A percentile compares a stretch with the other conserved stretches of the same genome.
phyloP scores from a whole-genome alignment of 2,113 vertebrate genomes.

The Hippocampus zosterae region DNA sequence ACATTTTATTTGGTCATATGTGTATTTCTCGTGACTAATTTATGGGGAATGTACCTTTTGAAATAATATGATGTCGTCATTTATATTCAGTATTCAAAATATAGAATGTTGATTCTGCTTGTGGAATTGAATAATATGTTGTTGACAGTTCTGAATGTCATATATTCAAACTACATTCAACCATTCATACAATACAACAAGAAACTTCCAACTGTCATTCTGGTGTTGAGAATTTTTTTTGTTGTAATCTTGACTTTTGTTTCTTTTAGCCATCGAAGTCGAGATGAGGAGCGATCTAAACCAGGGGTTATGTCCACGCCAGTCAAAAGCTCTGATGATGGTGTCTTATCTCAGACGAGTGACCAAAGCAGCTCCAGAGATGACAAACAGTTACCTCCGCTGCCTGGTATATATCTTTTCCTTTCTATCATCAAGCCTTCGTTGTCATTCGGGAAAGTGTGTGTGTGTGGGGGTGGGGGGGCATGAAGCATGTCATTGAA shows the following conservation, averaged over 20 bases:
- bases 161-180: neutral
- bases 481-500: neutral
- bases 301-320: slow-evolving; percentile 81
- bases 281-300: slow-evolving; percentile 89
- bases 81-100: no score
- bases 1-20: no score
- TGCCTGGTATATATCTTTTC: slow-evolving; percentile 78
- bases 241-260: neutral
- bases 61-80: no score
- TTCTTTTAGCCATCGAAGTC: slow-evolving; percentile 81
- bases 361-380: slow-evolving; percentile 80
- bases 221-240: no score
- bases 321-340: slow-evolving; percentile 79
- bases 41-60: no score
- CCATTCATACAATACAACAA: neutral
- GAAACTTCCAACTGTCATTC: neutral
- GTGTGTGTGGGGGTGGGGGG: no score
- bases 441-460: neutral
- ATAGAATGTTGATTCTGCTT: neutral
- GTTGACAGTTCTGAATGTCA: no score
- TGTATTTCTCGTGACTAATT: no score
- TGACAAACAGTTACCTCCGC: slow-evolving; percentile 82
- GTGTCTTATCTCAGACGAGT: slow-evolving; percentile 69
- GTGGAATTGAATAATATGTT: neutral
- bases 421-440: neutral